Evolutionary conservation across 2,797 vertebrate species (phyloP).

Genomic region (Acropternis orthonyx): DNA sequence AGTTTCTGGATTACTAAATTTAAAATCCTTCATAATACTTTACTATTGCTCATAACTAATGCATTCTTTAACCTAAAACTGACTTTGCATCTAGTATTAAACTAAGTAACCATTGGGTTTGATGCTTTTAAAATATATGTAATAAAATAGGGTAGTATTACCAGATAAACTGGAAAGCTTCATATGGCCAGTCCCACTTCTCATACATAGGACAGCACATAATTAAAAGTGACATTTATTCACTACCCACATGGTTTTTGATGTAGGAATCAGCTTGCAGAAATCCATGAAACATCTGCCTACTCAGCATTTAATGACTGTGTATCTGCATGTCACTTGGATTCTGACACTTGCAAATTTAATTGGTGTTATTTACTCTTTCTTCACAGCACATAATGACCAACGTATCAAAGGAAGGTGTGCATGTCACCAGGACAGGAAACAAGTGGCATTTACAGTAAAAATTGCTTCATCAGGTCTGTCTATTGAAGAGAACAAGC

Average conservation of each 20-base stretch:
- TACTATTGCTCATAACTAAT: background rate
- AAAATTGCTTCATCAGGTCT: conserved; percentile 32
- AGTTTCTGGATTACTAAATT: background rate
- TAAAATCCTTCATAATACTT: background rate
- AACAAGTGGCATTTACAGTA: background rate
- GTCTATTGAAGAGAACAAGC: background rate
- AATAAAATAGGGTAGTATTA: background rate
- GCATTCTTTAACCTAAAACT: background rate
- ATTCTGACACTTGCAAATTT: background rate
- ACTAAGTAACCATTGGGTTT: background rate
- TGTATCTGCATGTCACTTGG: background rate
- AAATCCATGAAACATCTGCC: background rate
- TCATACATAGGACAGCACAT: background rate
- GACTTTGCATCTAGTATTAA: background rate
- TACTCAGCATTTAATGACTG: background rate
- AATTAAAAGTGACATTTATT: conserved; percentile 52
- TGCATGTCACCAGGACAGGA: background rate
- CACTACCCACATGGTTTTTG: background rate
- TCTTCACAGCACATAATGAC: background rate
- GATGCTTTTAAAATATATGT: background rate
- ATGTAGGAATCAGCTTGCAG: background rate
- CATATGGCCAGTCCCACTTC: background rate
- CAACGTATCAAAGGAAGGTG: background rate
- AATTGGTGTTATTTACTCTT: conserved; percentile 15
- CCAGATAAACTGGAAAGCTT: conserved; percentile 41